Percentiles rank a stretch among this genome's conserved stretches.
Conservation (phyloP, 2,797 vertebrate species). For the Pipistrellus pygmaeus region DNA sequence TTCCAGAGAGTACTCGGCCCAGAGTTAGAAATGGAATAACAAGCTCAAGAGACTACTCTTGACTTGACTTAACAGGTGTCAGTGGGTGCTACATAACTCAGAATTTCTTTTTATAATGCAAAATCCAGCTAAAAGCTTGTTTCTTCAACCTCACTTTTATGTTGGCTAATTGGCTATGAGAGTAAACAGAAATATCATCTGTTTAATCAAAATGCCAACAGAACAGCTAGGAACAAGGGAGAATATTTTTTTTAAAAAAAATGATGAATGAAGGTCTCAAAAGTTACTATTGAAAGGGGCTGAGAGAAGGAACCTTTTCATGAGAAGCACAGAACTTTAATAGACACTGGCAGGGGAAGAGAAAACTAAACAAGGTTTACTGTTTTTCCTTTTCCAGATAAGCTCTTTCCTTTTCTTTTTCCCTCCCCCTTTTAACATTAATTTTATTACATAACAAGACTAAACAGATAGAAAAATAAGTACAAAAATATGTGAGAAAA, state of each 20-base stretch:
- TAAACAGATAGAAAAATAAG: not conserved
- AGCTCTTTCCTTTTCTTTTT: accelerated
- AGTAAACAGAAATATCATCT: slow-evolving; percentile 28
- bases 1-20: not conserved
- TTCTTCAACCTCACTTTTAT: not conserved
- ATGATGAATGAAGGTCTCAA: not conserved
- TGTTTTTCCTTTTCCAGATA: not conserved
- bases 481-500: not conserved
- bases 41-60: not conserved
- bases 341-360: not conserved
- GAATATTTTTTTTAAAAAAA: slow-evolving; percentile 41
- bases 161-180: not conserved
- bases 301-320: not conserved
- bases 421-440: not conserved
- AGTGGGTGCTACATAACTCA: not conserved
- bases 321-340: not conserved
- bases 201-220: not conserved
- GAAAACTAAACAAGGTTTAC: not conserved
- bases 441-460: not conserved
- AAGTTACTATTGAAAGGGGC: not conserved
- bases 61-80: slow-evolving; percentile 25
- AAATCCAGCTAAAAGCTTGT: not conserved
- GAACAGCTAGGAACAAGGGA: not conserved
- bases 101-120: not conserved
- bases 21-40: slow-evolving; percentile 11